Evolutionary conservation across 2,888 invertebrate species (phyloP), one percentile per base, ranked within the genome.

Genomic region (Phalangium opilio): DNA sequence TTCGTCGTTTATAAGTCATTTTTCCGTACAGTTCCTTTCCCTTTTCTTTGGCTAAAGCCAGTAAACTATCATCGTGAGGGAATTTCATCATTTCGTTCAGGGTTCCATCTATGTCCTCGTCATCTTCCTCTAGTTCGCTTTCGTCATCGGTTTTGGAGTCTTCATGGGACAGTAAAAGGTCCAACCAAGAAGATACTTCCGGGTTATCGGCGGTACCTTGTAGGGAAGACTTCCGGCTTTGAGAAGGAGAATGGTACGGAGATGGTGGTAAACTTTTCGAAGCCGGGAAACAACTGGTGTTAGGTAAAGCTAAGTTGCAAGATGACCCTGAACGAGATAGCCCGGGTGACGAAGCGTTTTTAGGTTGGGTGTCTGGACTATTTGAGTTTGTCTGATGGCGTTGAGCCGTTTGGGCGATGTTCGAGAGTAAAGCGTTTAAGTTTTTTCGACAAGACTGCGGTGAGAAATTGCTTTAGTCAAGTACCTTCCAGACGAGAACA

Each of bases 41-140:
- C 52, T 81, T 79, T 63, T 83, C 81, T 68, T 91, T 82, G 15
- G 93, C 91, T 56, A 82, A 76, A 48, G 82, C 81, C 73, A 93
- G 86, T 57, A 90, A 74, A 55, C 79, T 78, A 62, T 89, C 86
- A 61, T 83, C 81, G 54, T 73, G 70, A 1, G 73, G 70, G 51
- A 65, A 64, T 21, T 58, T 59, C 21, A 63, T 51, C 1, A 65
- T 49, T 38, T 60, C 58, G 15, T 64, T 61, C 8, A 65, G 56
- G 2, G 60, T 60, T 18, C 60, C 55, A 43, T 61, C 57, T 27
- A 65, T 52, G 39, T 62, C 61, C 41, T 61, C 58, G n/a, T 58
- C 60, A 10, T 48, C 20, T 39, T 11, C 27, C 8, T 27, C 27
- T 27, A 27, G 4, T 27, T 27, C 27, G 27, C 27, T 27, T 27